These are phyloP conservation scores for Iguana delicatissima DNA, from an alignment of 2,797 vertebrate species.

Conservation along the genomic window DNA sequence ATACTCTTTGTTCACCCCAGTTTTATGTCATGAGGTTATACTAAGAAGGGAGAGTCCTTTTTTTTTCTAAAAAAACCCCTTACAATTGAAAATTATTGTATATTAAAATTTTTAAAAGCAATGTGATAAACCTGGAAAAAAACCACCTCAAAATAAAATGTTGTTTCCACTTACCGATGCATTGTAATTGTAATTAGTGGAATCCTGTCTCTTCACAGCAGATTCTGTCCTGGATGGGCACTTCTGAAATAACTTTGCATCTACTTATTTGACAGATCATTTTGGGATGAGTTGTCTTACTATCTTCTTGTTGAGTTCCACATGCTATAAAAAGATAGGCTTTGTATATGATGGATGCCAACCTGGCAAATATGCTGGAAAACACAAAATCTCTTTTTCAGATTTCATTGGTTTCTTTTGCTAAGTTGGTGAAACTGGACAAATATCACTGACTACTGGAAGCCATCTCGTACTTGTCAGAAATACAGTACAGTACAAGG, in stretches of 20 bases:
- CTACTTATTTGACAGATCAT: background rate
- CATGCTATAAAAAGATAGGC: background rate
- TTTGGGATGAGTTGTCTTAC: background rate
- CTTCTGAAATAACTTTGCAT: conserved; percentile 4
- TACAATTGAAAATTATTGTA: background rate
- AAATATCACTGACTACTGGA: conserved; percentile 12
- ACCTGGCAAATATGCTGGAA: conserved; percentile 28
- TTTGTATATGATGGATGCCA: accelerated
- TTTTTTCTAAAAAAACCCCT: too few species aligned
- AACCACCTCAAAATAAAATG: background rate
- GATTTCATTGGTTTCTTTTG: conserved; percentile 38
- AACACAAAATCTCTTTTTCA: conserved; percentile 42
- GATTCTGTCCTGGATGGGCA: conserved; percentile 19
- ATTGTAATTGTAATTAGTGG: conserved; percentile 36
- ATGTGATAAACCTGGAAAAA: conserved; percentile 1
- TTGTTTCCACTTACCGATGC: conserved; percentile 59
- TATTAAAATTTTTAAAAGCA: background rate
- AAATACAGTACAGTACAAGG: conserved; percentile 21
- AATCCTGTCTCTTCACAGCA: conserved; percentile 30
- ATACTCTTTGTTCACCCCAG: background rate
- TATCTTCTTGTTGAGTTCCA: conserved; percentile 9
- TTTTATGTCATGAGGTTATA: background rate
- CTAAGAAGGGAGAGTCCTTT: too few species aligned
- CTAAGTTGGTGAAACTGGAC: conserved; percentile 41
- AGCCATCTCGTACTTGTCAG: background rate